phyloP scores from a whole-genome alignment of 2,888 invertebrate species.

The Callyntrura guangdongensis region DNA sequence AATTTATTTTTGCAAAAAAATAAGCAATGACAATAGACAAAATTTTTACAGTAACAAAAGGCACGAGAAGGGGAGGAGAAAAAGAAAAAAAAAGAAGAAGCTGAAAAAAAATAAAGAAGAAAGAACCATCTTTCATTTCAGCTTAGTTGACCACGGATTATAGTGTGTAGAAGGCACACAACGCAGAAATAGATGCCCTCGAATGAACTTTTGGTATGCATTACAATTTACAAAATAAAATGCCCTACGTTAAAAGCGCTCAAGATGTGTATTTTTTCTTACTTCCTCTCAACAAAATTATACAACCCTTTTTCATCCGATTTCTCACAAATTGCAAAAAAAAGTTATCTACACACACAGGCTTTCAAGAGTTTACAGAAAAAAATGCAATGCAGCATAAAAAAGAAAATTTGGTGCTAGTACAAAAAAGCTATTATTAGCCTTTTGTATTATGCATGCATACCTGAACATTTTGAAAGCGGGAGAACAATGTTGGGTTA shows the following conservation, averaged over 20 bases:
- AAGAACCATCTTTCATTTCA: constrained; percentile 74
- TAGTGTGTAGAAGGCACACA: constrained; percentile 8
- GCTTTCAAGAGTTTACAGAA: background rate
- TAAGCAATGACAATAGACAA: constrained; percentile 70
- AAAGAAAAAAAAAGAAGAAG: constrained; percentile 37
- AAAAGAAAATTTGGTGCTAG: constrained; percentile 5
- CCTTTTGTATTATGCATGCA: constrained; percentile 55
- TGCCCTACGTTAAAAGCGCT: background rate
- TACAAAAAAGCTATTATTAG: constrained; percentile 52
- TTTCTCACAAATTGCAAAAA: constrained; percentile 38
- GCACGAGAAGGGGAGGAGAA: background rate
- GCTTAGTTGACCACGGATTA: constrained; percentile 78
- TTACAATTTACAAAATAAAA: constrained; percentile 45
- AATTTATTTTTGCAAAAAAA: constrained; percentile 6
- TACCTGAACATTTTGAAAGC: background rate
- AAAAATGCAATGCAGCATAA: constrained; percentile 69
- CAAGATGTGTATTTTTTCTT: constrained; percentile 1
- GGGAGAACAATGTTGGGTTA: constrained; percentile 39
- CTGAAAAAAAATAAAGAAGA: constrained; percentile 5
- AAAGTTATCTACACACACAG: background rate
- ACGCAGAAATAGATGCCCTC: constrained; percentile 67
- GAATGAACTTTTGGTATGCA: constrained; percentile 75
- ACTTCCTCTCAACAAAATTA: constrained; percentile 34
- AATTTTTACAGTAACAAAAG: constrained; percentile 45
- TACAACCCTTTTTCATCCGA: constrained; percentile 45